Base-by-base conservation (phyloP, 2,888 invertebrate genomes). In the Nycteola revayana region DNA sequence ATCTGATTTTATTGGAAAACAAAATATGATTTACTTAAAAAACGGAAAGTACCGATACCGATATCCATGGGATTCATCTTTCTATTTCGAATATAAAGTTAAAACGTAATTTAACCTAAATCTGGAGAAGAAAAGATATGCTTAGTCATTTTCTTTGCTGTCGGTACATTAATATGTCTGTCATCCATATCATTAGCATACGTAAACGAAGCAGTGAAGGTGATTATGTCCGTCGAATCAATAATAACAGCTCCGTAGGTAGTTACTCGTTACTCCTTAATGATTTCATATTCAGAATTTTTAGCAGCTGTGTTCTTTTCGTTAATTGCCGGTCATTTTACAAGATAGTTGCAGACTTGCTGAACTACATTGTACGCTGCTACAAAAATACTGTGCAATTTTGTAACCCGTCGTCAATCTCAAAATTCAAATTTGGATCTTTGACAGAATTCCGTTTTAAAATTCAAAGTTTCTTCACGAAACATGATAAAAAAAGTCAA, bases 191-290 rank as follows among this genome's bases (percentile, higher is more conserved):
- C 36, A 45, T 57, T 52, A 42, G 29, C 47, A 49, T 56, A 47
- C 10, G 30, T 36, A 53, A 52, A 10, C 17, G 36, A 32, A 49
- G 23, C 32, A 47, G 46, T 47, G 42, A 53, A 58, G 58, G 57
- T 53, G 47, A 60, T 56, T 60, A 36, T 41, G 42, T 44, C 32
- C 25, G 36, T 39, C 32, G 50, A 47, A 57, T 53, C 36, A 41
- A 43, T 37, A 53, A 45, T 42, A 34, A 43, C 25, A 26, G 36
- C 14, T 31, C 26, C 18, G 26, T 32, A 14, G 27, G 10, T 14
- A 14, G 14, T 3, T 14, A 5, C 14, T 3, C 5, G 5, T 14
- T 36, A 18, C 2, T 10, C 2, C 14, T 14, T 14, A 14, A 14
- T 14, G 14, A 14, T 14, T 14, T 14, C 5, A 5, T 14, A 5